A percentile compares a stretch with the other conserved stretches of the same genome.
Evolutionary conservation across 2,797 vertebrate genomes (phyloP).

Genomic region (Phataginus tetradactyla): DNA sequence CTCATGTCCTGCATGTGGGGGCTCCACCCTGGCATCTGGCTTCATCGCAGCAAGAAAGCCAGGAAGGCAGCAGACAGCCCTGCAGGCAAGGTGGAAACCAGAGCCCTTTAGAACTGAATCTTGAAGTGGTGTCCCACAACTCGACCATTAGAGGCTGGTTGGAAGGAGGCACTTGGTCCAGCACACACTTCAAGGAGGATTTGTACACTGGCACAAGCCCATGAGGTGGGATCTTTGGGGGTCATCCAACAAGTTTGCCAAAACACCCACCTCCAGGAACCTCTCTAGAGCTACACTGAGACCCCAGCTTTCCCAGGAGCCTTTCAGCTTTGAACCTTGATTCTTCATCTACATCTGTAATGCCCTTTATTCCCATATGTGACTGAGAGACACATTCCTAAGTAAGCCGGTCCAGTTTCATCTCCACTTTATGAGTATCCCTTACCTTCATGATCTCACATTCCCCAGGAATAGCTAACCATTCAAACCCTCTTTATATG

Average conservation of each 20-base stretch:
- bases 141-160: neutral
- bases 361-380: neutral
- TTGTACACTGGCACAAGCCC: too few species aligned
- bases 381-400: neutral
- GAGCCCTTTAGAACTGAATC: neutral
- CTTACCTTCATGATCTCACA: neutral
- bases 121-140: too few species aligned
- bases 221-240: rapidly evolving
- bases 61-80: neutral
- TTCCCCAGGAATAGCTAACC: neutral
- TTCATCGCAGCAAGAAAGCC: neutral
- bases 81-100: neutral
- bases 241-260: neutral
- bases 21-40: neutral
- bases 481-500: neutral
- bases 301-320: neutral
- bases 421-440: neutral
- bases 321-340: neutral
- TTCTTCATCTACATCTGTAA: neutral
- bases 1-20: rapidly evolving
- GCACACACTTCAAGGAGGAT: neutral
- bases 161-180: neutral
- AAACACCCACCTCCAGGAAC: neutral
- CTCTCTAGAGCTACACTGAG: neutral
- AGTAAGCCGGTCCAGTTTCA: neutral